Conservation (phyloP, 1,140 invertebrate genomes). For the Gonioctena quinquepunctata region DNA sequence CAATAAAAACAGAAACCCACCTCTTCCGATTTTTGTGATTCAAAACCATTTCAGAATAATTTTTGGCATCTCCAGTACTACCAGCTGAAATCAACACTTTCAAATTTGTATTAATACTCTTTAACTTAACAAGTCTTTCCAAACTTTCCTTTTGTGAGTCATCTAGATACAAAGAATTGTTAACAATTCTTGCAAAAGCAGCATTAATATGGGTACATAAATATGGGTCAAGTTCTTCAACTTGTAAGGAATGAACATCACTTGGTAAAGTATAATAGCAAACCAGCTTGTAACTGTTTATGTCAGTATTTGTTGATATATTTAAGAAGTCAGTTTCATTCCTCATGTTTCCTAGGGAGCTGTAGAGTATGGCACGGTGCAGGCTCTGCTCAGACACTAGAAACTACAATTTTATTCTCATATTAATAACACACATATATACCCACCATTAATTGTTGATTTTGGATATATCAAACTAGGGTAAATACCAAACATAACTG, state of each 20-base stretch:
- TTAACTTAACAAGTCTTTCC: slow-evolving; percentile 62
- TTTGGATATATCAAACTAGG: slow-evolving; percentile 34
- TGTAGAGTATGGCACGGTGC: slow-evolving; percentile 34
- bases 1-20: too few species aligned
- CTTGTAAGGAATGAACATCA: slow-evolving; percentile 56
- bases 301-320: neutral
- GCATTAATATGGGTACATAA: slow-evolving; percentile 84
- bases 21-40: slow-evolving; percentile 58
- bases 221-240: slow-evolving; percentile 65
- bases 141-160: slow-evolving; percentile 54
- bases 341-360: neutral
- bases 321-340: slow-evolving; percentile 12
- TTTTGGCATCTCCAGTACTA: slow-evolving; percentile 64
- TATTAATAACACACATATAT: neutral
- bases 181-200: slow-evolving; percentile 70
- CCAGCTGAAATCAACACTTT: slow-evolving; percentile 80
- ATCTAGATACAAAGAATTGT: slow-evolving; percentile 60
- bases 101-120: slow-evolving; percentile 67
- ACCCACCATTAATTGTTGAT: slow-evolving; percentile 9
- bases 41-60: slow-evolving; percentile 72
- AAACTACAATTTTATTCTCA: slow-evolving; percentile 7
- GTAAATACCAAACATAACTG: slow-evolving; percentile 37
- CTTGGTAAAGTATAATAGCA: slow-evolving; percentile 71
- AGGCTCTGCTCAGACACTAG: slow-evolving; percentile 15
- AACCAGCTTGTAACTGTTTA: slow-evolving; percentile 53